These are phyloP conservation scores for Macrophya annulata DNA, from an alignment of 2,888 invertebrate species.

Conservation along the genomic window DNA sequence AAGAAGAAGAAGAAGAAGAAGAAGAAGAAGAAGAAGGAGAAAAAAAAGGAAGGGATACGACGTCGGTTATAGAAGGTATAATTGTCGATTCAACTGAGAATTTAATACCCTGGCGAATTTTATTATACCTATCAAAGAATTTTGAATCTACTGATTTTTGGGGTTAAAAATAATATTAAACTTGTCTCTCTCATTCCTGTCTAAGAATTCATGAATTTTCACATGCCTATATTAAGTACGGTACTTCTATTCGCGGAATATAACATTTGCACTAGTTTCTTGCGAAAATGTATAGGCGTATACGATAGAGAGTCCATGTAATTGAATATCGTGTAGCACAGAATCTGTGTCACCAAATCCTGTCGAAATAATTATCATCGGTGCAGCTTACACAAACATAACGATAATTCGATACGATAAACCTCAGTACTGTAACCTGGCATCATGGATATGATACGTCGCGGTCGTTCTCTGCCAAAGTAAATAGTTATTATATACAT, in stretches of 20 bases:
- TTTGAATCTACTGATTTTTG: neutral
- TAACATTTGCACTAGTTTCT: neutral
- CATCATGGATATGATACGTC: neutral
- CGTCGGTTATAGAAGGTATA: constrained; percentile 1
- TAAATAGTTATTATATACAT: constrained; percentile 12
- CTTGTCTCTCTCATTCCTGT: neutral
- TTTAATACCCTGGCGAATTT: constrained; percentile 5
- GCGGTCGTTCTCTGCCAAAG: neutral
- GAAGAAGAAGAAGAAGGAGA: neutral
- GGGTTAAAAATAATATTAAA: neutral
- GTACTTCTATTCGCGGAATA: neutral
- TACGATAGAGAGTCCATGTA: neutral
- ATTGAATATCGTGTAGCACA: neutral
- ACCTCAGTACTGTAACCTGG: neutral
- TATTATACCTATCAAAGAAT: neutral
- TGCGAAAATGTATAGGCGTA: neutral
- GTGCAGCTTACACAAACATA: constrained; percentile 7
- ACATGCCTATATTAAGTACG: too few relatives aligned
- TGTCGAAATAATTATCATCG: neutral
- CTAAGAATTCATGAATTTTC: neutral
- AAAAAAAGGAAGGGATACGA: constrained; percentile 1
- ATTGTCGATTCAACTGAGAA: constrained; percentile 32
- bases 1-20: neutral
- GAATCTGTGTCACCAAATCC: neutral
- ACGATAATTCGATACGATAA: neutral